These are phyloP conservation scores for Pinctada fucata DNA, from an alignment of 2,888 invertebrate genomes.

Conservation along the genomic window DNA sequence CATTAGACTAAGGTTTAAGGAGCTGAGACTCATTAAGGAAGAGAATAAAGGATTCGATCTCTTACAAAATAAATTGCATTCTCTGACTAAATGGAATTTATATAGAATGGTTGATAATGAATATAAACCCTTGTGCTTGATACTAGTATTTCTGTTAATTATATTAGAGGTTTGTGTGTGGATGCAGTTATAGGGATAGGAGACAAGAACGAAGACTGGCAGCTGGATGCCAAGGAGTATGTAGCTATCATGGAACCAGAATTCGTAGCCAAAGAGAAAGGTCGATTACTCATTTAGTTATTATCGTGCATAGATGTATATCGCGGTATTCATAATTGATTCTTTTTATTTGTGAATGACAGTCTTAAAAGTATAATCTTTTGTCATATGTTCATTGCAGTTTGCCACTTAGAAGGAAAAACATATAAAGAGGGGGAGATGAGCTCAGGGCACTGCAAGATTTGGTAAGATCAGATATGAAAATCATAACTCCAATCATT, in stretches of 20 bases:
- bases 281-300: neutral
- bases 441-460: neutral
- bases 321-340: no score
- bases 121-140: neutral
- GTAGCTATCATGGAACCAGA: constrained; percentile 15
- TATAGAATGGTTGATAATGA: no score
- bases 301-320: no score
- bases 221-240: constrained; percentile 17
- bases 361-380: neutral
- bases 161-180: constrained; percentile 6
- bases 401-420: neutral
- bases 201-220: constrained; percentile 22
- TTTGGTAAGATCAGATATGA: neutral
- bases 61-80: no score
- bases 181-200: constrained; percentile 21
- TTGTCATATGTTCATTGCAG: neutral
- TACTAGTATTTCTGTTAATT: neutral
- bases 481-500: no score
- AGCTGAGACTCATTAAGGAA: no score
- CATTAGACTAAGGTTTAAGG: no score
- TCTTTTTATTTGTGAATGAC: neutral
- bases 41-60: no score
- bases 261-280: constrained; percentile 14
- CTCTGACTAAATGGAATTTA: no score
- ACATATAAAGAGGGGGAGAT: neutral